A percentile compares a stretch with the other conserved stretches of the same genome.
phyloP scores from a whole-genome alignment of 2,888 invertebrate species.

The Rhaphigaster nebulosa region DNA sequence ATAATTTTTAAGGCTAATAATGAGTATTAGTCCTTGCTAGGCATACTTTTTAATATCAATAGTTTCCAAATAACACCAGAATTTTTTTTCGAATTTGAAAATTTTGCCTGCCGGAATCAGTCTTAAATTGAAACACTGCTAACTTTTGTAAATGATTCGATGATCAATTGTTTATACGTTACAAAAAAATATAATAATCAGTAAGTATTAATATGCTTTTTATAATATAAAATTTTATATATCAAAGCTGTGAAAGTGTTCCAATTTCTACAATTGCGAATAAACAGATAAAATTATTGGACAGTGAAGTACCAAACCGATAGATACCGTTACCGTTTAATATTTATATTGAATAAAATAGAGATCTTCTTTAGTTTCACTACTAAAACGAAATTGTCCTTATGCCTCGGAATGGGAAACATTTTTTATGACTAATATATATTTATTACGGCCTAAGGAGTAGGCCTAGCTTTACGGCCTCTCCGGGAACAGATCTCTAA shows the following conservation, averaged over 20 bases:
- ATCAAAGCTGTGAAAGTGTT: background rate
- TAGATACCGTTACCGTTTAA: background rate
- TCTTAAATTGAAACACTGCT: too few relatives aligned
- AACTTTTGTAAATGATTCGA: too few relatives aligned
- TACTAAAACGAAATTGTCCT: background rate
- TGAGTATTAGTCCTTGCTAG: too few relatives aligned
- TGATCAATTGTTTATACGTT: too few relatives aligned
- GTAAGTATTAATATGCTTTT: too few relatives aligned
- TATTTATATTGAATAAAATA: slow-evolving; percentile 21
- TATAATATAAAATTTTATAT: too few relatives aligned
- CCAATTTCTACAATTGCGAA: background rate
- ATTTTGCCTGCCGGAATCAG: too few relatives aligned
- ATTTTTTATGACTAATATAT: slow-evolving; percentile 26
- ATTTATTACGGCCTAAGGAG: slow-evolving; percentile 30
- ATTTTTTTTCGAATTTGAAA: too few relatives aligned
- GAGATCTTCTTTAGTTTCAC: background rate
- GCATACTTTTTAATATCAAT: too few relatives aligned
- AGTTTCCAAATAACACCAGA: too few relatives aligned
- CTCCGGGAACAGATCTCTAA: background rate
- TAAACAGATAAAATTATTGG: background rate
- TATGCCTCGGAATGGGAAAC: background rate
- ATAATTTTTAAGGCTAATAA: too few relatives aligned
- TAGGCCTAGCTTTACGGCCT: slow-evolving; percentile 35
- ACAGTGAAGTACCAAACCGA: background rate
- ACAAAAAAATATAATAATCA: too few relatives aligned